Conservation (phyloP, 92 coral and sea anemone species). For the Montipora capitata region DNA sequence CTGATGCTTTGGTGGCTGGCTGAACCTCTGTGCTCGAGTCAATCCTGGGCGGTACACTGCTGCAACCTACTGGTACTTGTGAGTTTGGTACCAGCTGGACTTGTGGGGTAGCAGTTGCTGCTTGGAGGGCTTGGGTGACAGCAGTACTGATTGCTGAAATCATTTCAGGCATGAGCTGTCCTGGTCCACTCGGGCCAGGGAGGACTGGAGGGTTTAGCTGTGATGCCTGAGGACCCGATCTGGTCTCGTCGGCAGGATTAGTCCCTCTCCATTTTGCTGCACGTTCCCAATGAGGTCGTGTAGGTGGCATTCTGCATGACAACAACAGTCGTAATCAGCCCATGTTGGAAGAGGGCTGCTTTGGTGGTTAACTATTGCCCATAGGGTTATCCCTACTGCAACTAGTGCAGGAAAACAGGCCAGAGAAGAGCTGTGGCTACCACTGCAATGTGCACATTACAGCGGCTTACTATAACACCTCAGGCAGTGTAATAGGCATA, state of each 20-base stretch:
- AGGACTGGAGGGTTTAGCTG: slow-evolving; percentile 20
- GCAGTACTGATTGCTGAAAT: too few species aligned
- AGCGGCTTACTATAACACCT: slow-evolving; percentile 4
- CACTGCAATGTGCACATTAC: slow-evolving; percentile 12
- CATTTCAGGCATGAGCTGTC: not conserved
- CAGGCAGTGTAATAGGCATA: slow-evolving; percentile 16
- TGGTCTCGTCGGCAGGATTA: not conserved
- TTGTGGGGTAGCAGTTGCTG: not conserved
- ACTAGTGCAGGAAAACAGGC: not conserved
- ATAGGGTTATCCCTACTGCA: not conserved
- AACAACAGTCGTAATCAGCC: not conserved
- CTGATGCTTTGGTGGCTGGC: slow-evolving; percentile 4
- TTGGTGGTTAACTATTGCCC: not conserved
- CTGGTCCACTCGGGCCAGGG: not conserved
- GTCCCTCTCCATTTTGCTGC: slow-evolving; percentile 12
- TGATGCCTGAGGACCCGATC: not conserved
- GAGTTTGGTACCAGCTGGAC: not conserved
- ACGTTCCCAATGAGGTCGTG: not conserved
- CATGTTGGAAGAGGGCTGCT: not conserved
- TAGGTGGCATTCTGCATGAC: slow-evolving; percentile 48
- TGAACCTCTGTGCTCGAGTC: not conserved
- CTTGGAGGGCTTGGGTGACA: not conserved
- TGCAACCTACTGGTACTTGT: too few species aligned
- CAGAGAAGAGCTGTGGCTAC: slow-evolving; percentile 9
- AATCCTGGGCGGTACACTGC: too few species aligned